These are phyloP conservation scores for Calyptomena viridis DNA, from an alignment of 2,113 vertebrate genomes.

Conservation along the genomic window DNA sequence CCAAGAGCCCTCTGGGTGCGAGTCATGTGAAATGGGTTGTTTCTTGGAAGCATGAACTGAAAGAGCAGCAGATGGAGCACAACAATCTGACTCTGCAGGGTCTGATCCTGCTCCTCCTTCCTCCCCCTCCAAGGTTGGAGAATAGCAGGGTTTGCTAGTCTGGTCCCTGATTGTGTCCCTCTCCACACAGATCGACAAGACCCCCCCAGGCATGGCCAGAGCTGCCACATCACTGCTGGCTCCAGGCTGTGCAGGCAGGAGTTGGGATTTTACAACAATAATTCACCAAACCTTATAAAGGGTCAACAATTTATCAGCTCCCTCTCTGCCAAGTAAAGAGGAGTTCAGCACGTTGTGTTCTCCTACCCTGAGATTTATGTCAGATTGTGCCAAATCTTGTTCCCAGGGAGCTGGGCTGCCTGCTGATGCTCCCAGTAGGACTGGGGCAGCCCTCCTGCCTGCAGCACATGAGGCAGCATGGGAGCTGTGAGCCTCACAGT, in stretches of 20 bases:
- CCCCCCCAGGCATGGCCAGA: not conserved
- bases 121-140: not conserved
- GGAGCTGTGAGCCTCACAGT: not conserved
- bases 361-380: not conserved
- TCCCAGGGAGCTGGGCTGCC: not conserved
- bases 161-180: not conserved
- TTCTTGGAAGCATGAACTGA: not conserved
- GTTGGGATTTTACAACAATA: slow-evolving; percentile 8
- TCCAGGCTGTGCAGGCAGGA: not conserved
- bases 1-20: not conserved
- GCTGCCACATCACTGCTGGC: accelerated
- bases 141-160: not conserved
- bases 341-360: slow-evolving; percentile 10
- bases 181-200: not conserved
- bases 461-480: accelerated
- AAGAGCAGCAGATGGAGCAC: not conserved
- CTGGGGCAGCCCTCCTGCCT: not conserved
- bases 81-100: not conserved
- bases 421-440: not conserved
- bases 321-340: slow-evolving; percentile 13
- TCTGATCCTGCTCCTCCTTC: not conserved
- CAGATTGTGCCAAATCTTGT: not conserved
- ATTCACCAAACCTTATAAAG: slow-evolving; percentile 21
- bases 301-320: slow-evolving; percentile 48
- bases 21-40: not conserved